A percentile compares a stretch with the other conserved stretches of the same genome.
These are phyloP conservation scores for Bombylius major DNA, from an alignment of 2,888 invertebrate genomes.

Conservation along the genomic window DNA sequence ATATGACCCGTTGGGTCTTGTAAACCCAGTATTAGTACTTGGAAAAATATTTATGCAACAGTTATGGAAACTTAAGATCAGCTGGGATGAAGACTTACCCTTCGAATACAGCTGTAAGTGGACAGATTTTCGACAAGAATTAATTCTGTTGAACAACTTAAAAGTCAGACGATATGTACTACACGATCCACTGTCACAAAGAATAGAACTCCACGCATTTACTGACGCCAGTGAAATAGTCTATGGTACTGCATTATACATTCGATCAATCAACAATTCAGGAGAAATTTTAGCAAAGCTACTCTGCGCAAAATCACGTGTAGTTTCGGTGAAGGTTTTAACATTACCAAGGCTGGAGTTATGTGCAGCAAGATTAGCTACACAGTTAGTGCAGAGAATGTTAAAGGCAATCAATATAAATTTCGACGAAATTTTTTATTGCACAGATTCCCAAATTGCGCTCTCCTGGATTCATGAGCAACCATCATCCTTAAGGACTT, in stretches of 20 bases:
- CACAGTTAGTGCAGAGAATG: not conserved
- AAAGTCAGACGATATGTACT: no score
- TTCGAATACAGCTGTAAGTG: no score
- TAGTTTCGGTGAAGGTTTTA: conserved; percentile 10
- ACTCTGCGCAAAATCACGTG: conserved; percentile 7
- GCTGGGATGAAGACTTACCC: no score
- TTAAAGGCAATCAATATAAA: not conserved
- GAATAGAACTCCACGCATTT: no score
- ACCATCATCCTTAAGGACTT: not conserved
- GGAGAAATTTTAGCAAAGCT: not conserved
- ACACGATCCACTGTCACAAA: no score
- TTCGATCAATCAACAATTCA: not conserved
- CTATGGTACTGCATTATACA: conserved; percentile 10
- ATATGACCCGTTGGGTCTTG: conserved; percentile 1
- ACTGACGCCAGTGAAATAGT: no score
- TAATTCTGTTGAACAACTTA: no score
- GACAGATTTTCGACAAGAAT: no score
- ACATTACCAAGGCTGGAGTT: conserved; percentile 18
- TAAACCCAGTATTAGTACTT: conserved; percentile 2
- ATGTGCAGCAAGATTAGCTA: conserved; percentile 1
- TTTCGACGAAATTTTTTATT: not conserved
- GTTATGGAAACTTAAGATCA: no score
- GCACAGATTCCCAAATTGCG: not conserved
- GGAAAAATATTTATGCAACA: conserved; percentile 5
- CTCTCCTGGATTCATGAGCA: not conserved